These are phyloP conservation scores for Vicugna pacos DNA, from an alignment of 2,113 vertebrate genomes.

Conservation along the genomic window DNA sequence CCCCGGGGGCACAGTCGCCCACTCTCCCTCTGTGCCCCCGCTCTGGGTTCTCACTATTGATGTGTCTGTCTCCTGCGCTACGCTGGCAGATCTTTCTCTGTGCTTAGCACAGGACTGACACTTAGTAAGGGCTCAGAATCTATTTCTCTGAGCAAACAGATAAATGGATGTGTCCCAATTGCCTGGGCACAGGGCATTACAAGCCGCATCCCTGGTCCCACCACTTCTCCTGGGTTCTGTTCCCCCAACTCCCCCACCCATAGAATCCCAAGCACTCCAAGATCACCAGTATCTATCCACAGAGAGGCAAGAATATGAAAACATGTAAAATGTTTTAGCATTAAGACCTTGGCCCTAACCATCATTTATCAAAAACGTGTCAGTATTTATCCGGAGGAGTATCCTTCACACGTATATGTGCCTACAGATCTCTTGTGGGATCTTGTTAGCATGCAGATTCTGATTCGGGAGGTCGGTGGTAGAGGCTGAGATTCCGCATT, in stretches of 20 bases:
- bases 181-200: not conserved
- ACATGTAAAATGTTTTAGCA: not conserved
- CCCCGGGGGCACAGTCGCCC: accelerated
- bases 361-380: not conserved
- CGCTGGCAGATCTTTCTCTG: not conserved
- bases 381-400: not conserved
- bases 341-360: not conserved
- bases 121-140: not conserved
- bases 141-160: not conserved
- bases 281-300: not conserved
- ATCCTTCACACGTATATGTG: not conserved
- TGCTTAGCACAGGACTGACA: not conserved
- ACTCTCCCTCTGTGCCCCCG: not conserved
- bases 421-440: not conserved
- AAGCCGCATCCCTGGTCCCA: not conserved
- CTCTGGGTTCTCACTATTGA: not conserved
- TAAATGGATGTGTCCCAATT: not conserved
- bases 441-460: not conserved
- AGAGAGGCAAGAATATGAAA: not conserved
- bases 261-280: not conserved
- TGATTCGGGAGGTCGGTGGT: not conserved
- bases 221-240: not conserved
- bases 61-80: not conserved
- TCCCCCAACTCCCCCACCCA: not conserved
- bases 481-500: not conserved